These are phyloP conservation scores for Eledone cirrhosa DNA, from an alignment of 2,888 invertebrate species.

Conservation along the genomic window DNA sequence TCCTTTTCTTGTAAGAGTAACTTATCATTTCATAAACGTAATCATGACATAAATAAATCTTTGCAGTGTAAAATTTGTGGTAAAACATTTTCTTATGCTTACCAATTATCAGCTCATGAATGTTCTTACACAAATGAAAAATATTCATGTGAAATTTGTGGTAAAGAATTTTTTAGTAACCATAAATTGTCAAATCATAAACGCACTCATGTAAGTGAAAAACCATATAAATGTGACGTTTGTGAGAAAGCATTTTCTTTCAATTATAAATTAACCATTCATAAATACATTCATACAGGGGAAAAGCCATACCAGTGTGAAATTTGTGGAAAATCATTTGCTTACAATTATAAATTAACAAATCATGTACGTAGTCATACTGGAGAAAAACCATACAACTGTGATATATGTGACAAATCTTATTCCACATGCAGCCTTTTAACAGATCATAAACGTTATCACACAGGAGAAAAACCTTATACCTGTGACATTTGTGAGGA, in stretches of 20 bases:
- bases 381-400: constrained; percentile 5
- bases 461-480: constrained; percentile 15
- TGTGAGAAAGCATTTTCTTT: not conserved
- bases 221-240: constrained; percentile 48
- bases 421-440: not conserved
- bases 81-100: constrained; percentile 30
- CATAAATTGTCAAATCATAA: not conserved
- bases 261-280: not conserved
- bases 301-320: constrained; percentile 8
- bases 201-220: constrained; percentile 53
- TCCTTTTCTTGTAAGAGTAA: not conserved
- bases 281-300: not conserved
- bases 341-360: not conserved
- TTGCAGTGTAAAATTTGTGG: constrained; percentile 32
- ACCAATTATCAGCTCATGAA: constrained; percentile 49
- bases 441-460: not conserved
- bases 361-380: constrained; percentile 7
- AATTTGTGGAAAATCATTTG: not conserved
- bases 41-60: constrained; percentile 28
- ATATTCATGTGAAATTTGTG: constrained; percentile 62
- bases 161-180: constrained; percentile 61
- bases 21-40: not conserved
- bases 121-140: constrained; percentile 67
- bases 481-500: not conserved
- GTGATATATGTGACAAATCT: not conserved